Base-by-base conservation (phyloP, 1,140 invertebrate species). In the Procambarus clarkii region DNA sequence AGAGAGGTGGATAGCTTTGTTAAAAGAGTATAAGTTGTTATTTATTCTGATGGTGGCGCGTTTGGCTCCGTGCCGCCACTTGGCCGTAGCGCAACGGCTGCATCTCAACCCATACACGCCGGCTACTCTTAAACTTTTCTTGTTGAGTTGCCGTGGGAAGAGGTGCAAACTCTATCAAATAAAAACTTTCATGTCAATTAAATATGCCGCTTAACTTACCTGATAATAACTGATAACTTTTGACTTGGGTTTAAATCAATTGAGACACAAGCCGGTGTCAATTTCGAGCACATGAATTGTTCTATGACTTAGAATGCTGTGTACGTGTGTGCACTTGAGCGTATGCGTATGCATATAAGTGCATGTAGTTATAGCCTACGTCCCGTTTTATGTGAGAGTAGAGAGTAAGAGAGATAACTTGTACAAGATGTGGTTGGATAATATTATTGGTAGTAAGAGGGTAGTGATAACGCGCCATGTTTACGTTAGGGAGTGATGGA, bases 1-100 rank as follows among this genome's bases (percentile, higher is more conserved):
- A 64, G 3, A 64, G 18, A 64, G 60, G 3, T 7, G 60, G 18
- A 64, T 3, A 18, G 60, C 18, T 58, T 64, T 21, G 18, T 3
- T 13, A 71, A 81, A 81, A 34, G 21, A 50, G 69, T n/a, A 21
- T 24, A 48, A 74, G 44, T 21, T 58, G 21, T 80, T 80, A 46
- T 58, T 18, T 69, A 69, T 21, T n/a, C 8, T 88, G 24, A 76
- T 48, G 86, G 78, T 91, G 88, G 88, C 88, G 88, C 74, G 88
- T 45, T 85, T 91, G 82, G 88, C 88, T 86, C 13, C n/a, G 50
- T 91, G 88, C 88, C 88, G 74, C 82, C 82, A 85, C 88, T 86
- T 64, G 74, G 82, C 82, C 76, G 60, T 85, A 91, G 82, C 83
- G 88, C 71, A 91, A 79, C 54, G 88, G 81, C 82, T 80, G 74